Evolutionary conservation across 64 coral and sea anemone genomes (phyloP).

Genomic region (Stichodactyla helianthus): DNA sequence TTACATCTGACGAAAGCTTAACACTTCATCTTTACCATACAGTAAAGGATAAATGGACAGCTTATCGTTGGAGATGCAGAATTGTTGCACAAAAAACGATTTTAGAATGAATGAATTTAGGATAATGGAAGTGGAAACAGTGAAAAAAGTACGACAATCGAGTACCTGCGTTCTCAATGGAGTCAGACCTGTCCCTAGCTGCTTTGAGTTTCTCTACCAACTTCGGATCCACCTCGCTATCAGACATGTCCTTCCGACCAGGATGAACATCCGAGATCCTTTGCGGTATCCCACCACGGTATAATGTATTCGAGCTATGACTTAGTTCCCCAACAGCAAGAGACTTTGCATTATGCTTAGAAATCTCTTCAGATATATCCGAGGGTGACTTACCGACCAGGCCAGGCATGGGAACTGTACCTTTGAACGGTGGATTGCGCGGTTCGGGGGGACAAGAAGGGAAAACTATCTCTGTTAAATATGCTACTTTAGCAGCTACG

Average conservation of each 20-base stretch:
- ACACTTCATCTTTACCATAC: too few species aligned
- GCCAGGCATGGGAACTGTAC: slow-evolving; percentile 86
- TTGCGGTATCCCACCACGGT: slow-evolving; percentile 67
- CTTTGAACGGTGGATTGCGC: slow-evolving; percentile 48
- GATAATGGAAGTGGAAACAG: background rate
- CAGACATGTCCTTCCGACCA: background rate
- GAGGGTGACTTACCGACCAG: slow-evolving; percentile 53
- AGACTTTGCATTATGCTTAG: slow-evolving; percentile 90
- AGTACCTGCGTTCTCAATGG: background rate
- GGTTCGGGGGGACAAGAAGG: slow-evolving; percentile 17
- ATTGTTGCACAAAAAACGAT: background rate
- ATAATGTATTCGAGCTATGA: slow-evolving; percentile 56
- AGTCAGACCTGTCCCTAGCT: background rate
- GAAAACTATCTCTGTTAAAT: slow-evolving; percentile 68
- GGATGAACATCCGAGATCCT: slow-evolving; percentile 30
- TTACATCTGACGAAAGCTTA: too few species aligned
- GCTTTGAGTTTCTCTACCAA: background rate
- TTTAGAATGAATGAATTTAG: background rate
- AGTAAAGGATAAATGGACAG: too few species aligned
- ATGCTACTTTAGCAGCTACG: slow-evolving; percentile 62
- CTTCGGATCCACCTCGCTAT: background rate
- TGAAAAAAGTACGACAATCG: background rate
- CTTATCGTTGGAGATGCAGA: background rate
- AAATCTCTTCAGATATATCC: slow-evolving; percentile 74
- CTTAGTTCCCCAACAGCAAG: slow-evolving; percentile 85